Base-by-base conservation (phyloP, 2,888 invertebrate genomes). In the Agonopterix heracliana region DNA sequence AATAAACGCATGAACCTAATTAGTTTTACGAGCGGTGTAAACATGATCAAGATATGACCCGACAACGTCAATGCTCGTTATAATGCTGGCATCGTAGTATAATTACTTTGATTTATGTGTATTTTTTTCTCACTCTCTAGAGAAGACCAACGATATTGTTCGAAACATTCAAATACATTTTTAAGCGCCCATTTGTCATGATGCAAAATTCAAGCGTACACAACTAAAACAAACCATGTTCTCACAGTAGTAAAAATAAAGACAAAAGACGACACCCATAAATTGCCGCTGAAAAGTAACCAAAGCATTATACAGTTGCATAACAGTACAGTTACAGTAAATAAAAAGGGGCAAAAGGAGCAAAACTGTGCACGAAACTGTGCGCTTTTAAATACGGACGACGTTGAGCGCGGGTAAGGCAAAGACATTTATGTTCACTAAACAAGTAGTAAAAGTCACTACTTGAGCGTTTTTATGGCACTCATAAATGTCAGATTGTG, bases 391-490 rank as follows among this genome's bases (percentile, higher is more conserved):
- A 88, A 88, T 88, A 87, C 86, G 86, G 81, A 71, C 80, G 85
- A 86, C 79, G 83, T 80, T 79, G 78, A 81, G 76, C 82, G 77
- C 81, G 86, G 81, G 85, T 73, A 86, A 87, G 81, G 86, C 86
- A 86, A 86, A 89, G 89, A 89, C 89, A 88, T 89, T 89, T 89
- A 89, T 89, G 89, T 89, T 86, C 89, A 87, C 89, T 89, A 89
- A 89, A 89, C 89, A 89, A 89, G 89, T 89, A 89, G 89, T 89
- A 89, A 89, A 89, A 89, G 89, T 89, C 89, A 87, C 86, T 88
- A 80, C 87, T 89, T 88, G 89, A 89, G 87, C 86, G 89, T 89
- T 88, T 89, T 89, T 89, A 89, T 88, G 84, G 86, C 87, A 80
- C 82, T 88, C 89, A 87, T 89, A 89, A 89, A 89, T 82, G 89